phyloP scores from a whole-genome alignment of 2,888 invertebrate species.

The Lacanobia oleracea region DNA sequence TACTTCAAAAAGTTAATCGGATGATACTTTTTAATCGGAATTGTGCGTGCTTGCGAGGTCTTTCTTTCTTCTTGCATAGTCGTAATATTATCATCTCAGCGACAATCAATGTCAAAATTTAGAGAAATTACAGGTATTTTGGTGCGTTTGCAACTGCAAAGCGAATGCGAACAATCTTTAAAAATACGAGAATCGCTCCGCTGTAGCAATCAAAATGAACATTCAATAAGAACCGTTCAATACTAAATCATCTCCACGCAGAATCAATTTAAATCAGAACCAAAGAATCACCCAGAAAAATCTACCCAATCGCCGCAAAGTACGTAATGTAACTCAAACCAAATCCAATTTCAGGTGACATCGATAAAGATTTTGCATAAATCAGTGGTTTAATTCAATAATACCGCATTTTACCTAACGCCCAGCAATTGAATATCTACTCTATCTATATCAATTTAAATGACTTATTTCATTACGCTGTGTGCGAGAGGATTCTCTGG shows the following conservation, averaged over 20 bases:
- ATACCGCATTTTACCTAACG: slow-evolving; percentile 88
- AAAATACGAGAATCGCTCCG: background rate
- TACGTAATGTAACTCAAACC: slow-evolving; percentile 44
- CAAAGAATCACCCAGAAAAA: slow-evolving; percentile 45
- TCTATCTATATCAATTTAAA: slow-evolving; percentile 89
- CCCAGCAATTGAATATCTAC: slow-evolving; percentile 81
- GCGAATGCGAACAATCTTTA: too few species aligned
- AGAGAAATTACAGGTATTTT: too few species aligned
- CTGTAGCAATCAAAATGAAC: slow-evolving; percentile 2
- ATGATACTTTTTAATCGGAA: too few species aligned
- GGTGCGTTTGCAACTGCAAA: too few species aligned
- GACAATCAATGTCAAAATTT: too few species aligned
- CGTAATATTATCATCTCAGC: too few species aligned
- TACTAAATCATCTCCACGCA: slow-evolving; percentile 37
- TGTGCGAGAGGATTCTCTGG: slow-evolving; percentile 76
- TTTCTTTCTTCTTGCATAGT: too few species aligned
- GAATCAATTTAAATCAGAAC: slow-evolving; percentile 40
- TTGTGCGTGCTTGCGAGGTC: too few species aligned
- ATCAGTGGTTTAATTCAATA: slow-evolving; percentile 90
- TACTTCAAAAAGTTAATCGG: too few species aligned
- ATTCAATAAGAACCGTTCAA: slow-evolving; percentile 36
- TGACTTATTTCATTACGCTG: slow-evolving; percentile 89
- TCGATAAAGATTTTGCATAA: slow-evolving; percentile 78
- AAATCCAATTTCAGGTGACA: slow-evolving; percentile 55
- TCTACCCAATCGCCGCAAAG: slow-evolving; percentile 30